These are phyloP conservation scores for Plemyria rubiginata DNA, from an alignment of 2,888 invertebrate genomes.

Conservation along the genomic window DNA sequence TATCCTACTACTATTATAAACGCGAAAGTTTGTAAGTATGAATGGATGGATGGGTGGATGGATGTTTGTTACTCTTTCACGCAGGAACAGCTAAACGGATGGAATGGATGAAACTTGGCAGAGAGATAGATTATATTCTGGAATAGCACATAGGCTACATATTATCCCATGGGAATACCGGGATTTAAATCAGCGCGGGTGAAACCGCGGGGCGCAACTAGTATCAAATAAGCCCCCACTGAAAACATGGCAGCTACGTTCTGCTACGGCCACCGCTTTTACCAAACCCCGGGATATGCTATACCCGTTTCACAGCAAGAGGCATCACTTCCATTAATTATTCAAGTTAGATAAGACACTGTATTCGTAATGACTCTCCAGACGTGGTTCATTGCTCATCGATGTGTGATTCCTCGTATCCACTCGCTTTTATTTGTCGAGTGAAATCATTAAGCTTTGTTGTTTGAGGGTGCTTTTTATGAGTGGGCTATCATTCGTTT, in stretches of 20 bases:
- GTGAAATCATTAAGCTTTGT: constrained; percentile 67
- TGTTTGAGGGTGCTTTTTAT: constrained; percentile 36
- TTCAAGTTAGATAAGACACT: constrained; percentile 82
- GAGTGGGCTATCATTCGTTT: constrained; percentile 30
- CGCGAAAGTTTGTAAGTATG: too few relatives aligned
- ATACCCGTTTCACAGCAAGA: constrained; percentile 69
- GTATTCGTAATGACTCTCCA: constrained; percentile 77
- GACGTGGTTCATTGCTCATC: constrained; percentile 76
- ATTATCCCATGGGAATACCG: too few relatives aligned
- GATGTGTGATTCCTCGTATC: constrained; percentile 60
- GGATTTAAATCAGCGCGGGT: too few relatives aligned
- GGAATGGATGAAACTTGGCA: too few relatives aligned
- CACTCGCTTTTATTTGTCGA: constrained; percentile 63
- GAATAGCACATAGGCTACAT: too few relatives aligned
- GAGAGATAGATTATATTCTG: too few relatives aligned
- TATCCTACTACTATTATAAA: too few relatives aligned
- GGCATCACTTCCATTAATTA: constrained; percentile 83
- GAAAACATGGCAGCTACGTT: neutral
- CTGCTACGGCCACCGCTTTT: constrained; percentile 4
- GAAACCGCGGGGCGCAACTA: too few relatives aligned
- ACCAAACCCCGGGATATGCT: constrained; percentile 26
- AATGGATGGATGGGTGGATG: too few relatives aligned
- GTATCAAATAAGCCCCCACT: too few relatives aligned
- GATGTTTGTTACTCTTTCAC: too few relatives aligned
- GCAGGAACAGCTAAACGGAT: too few relatives aligned